Conservation (phyloP, 2,113 vertebrate species). For the Scytalopus superciliaris region DNA sequence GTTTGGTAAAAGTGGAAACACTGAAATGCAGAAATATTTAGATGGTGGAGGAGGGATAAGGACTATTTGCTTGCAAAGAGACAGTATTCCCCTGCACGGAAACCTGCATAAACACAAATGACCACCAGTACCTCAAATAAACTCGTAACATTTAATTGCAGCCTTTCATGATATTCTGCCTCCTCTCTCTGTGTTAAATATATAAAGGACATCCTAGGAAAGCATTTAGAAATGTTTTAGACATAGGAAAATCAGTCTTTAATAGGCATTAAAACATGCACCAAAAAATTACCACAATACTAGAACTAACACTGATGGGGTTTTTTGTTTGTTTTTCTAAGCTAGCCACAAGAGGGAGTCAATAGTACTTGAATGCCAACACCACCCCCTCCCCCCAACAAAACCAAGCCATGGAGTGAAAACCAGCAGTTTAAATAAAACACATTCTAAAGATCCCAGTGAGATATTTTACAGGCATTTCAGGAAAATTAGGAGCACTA, state of each 20-base stretch:
- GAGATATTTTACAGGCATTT: not conserved
- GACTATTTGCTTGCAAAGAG: not conserved
- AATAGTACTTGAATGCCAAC: not conserved
- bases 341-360: slow-evolving; percentile 43
- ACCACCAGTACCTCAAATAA: not conserved
- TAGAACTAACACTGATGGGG: not conserved
- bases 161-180: not conserved
- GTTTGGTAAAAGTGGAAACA: not conserved
- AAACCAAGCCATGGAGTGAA: not conserved
- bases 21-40: not conserved
- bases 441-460: not conserved
- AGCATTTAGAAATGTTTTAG: not conserved
- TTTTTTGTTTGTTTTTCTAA: not conserved
- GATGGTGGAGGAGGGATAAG: not conserved
- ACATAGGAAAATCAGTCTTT: not conserved
- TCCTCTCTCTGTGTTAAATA: not conserved
- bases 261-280: not conserved
- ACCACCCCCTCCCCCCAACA: not conserved
- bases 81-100: not conserved
- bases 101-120: not conserved
- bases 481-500: not conserved
- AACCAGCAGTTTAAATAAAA: not conserved
- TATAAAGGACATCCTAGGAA: not conserved
- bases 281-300: not conserved
- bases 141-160: not conserved